phyloP scores from a whole-genome alignment of 2,797 vertebrate species.

The Gobio occitaniae region DNA sequence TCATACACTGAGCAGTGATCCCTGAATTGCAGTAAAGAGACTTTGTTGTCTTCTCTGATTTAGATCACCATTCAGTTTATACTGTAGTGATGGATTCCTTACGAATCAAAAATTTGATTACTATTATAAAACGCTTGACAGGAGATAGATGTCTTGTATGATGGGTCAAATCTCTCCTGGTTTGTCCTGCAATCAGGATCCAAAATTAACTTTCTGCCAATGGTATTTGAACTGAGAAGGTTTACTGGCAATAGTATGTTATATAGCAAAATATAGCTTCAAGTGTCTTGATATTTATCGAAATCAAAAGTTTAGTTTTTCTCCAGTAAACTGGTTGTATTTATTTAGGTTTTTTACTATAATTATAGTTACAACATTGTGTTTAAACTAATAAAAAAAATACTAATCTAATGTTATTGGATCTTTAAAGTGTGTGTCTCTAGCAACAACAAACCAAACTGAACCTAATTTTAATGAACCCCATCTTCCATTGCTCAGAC shows the following conservation, averaged over 20 bases:
- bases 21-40: constrained; percentile 21
- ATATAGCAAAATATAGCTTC: background rate
- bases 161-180: background rate
- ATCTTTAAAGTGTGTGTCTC: background rate
- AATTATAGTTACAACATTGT: too few species aligned
- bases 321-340: background rate
- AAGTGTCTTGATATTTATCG: background rate
- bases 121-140: constrained; percentile 5
- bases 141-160: constrained; percentile 17
- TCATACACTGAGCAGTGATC: constrained; percentile 15
- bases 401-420: background rate
- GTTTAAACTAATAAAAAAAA: too few species aligned
- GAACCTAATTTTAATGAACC: background rate
- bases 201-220: background rate
- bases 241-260: background rate
- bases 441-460: background rate
- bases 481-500: background rate
- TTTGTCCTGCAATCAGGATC: background rate
- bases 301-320: background rate
- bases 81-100: constrained; percentile 3
- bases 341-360: background rate
- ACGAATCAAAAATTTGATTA: constrained; percentile 7
- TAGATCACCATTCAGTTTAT: constrained; percentile 2
- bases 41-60: constrained; percentile 22
- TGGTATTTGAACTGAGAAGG: background rate